A percentile compares a stretch with the other conserved stretches of the same genome.
These are phyloP conservation scores for Nomada ferruginata DNA, from an alignment of 2,888 invertebrate species.

Conservation along the genomic window DNA sequence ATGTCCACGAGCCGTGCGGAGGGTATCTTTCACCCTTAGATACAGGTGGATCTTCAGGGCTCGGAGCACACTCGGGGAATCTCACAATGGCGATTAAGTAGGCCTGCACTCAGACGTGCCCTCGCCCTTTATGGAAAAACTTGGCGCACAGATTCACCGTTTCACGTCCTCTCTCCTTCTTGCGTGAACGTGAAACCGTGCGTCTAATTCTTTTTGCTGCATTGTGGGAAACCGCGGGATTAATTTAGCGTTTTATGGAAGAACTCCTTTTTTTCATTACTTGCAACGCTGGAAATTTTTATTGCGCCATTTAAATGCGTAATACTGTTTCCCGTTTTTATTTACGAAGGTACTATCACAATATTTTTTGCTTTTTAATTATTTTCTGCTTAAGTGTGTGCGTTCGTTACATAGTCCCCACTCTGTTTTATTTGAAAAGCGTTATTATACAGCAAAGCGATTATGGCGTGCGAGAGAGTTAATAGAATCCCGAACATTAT, in stretches of 20 bases:
- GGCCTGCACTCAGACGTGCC: conserved; percentile 56
- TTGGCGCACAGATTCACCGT: conserved; percentile 27
- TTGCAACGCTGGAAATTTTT: no score
- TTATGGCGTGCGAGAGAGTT: background rate
- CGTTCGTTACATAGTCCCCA: no score
- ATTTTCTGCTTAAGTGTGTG: no score
- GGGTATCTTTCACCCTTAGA: conserved; percentile 40
- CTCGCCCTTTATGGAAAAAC: conserved; percentile 50
- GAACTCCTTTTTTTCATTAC: no score
- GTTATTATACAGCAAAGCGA: background rate
- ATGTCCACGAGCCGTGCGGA: conserved; percentile 28
- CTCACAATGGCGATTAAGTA: conserved; percentile 68
- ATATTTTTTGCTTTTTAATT: background rate
- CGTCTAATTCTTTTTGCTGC: background rate
- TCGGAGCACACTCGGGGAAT: conserved; percentile 50
- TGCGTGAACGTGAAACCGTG: conserved; percentile 11
- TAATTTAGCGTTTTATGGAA: background rate
- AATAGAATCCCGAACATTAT: conserved; percentile 45
- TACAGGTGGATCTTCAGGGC: conserved; percentile 35
- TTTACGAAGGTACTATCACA: background rate
- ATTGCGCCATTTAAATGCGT: no score
- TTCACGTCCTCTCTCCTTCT: conserved; percentile 23
- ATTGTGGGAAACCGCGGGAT: background rate
- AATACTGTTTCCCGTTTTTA: background rate
- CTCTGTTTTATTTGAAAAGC: no score